Conservation (phyloP, 2,888 invertebrate species). For the Dicycla oo region DNA sequence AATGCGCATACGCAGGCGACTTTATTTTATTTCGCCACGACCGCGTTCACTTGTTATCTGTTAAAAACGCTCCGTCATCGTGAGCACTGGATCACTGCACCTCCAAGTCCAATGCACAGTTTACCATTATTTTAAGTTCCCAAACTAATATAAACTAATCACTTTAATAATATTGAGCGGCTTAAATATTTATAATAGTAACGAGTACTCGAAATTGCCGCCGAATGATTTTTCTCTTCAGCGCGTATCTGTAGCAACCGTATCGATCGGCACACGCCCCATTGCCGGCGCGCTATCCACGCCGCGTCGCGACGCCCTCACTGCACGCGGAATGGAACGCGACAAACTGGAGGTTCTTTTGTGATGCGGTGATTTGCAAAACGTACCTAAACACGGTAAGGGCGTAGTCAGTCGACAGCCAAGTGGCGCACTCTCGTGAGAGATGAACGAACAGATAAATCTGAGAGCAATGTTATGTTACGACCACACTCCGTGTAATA, state of each 20-base stretch:
- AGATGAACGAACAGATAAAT: constrained; percentile 88
- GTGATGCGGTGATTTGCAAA: constrained; percentile 80
- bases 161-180: constrained; percentile 55
- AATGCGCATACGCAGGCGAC: constrained; percentile 55
- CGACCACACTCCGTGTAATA: constrained; percentile 33
- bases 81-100: constrained; percentile 44
- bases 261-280: constrained; percentile 85
- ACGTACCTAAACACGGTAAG: constrained; percentile 83
- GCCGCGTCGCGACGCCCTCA: constrained; percentile 59
- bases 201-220: constrained; percentile 81
- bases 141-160: constrained; percentile 44
- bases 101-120: constrained; percentile 16
- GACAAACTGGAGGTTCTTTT: constrained; percentile 74
- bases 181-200: constrained; percentile 66
- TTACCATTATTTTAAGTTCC: constrained; percentile 5
- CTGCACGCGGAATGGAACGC: constrained; percentile 81
- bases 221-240: constrained; percentile 80
- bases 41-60: constrained; percentile 59
- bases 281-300: constrained; percentile 78
- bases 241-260: constrained; percentile 71
- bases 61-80: constrained; percentile 72
- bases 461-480: constrained; percentile 69
- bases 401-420: constrained; percentile 84
- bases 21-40: constrained; percentile 64
- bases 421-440: constrained; percentile 90